A percentile compares a stretch with the other conserved stretches of the same genome.
phyloP scores from a whole-genome alignment of 2,888 invertebrate genomes.

The Sicus ferrugineus region DNA sequence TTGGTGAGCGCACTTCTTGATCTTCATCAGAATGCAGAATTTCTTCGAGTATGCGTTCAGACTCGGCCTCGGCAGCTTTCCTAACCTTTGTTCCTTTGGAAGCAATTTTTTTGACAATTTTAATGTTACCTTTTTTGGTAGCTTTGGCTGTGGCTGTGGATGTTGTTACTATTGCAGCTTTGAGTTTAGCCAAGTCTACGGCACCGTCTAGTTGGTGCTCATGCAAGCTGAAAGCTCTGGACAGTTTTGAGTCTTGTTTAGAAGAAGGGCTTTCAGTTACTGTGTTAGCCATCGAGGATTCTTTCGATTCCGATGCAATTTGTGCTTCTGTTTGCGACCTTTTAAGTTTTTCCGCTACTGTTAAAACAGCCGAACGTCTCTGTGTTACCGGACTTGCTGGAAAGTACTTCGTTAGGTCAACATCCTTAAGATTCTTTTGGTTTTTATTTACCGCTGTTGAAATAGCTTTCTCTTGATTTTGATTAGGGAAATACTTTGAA shows the following conservation, averaged over 20 bases:
- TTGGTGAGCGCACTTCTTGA: conserved; percentile 56
- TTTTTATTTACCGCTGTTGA: conserved; percentile 56
- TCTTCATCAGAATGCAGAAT: conserved; percentile 51
- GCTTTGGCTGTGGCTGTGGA: conserved; percentile 45
- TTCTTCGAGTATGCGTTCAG: conserved; percentile 60
- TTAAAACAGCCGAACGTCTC: conserved; percentile 53
- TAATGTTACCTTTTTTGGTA: conserved; percentile 53
- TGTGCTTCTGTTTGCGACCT: conserved; percentile 54
- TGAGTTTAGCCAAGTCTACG: conserved; percentile 55
- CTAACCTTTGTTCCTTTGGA: conserved; percentile 58
- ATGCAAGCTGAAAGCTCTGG: conserved; percentile 54
- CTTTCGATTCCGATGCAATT: conserved; percentile 2
- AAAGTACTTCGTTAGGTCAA: conserved; percentile 63
- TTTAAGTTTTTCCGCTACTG: conserved; percentile 56
- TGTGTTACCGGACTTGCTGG: conserved; percentile 60
- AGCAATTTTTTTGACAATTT: conserved; percentile 57
- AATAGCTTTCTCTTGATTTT: conserved; percentile 55
- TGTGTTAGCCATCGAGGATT: not conserved
- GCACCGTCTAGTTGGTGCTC: conserved; percentile 64
- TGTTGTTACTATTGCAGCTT: conserved; percentile 39
- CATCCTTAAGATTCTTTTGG: conserved; percentile 63
- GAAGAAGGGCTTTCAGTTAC: not conserved
- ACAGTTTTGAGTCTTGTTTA: conserved; percentile 44
- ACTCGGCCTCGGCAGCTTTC: conserved; percentile 47
- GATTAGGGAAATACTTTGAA: conserved; percentile 63